Percentiles rank a stretch among this genome's conserved stretches.
These are phyloP conservation scores for Eulacestoma nigropectus DNA, from an alignment of 2,113 vertebrate genomes.

Conservation along the genomic window DNA sequence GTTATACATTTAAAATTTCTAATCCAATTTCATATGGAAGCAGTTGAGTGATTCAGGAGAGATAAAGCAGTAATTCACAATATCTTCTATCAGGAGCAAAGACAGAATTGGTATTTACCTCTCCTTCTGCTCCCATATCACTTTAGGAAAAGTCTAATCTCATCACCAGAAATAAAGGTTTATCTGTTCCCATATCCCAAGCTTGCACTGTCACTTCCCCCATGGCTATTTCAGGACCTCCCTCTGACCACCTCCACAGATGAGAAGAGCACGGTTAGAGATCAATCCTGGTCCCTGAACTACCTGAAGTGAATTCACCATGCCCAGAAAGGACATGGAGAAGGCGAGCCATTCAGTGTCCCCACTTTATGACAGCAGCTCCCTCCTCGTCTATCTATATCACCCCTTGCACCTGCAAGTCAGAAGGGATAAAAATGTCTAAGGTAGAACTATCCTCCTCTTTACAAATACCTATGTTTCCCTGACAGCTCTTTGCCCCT, in stretches of 20 bases:
- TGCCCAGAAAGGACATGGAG: fast-evolving
- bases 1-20: background rate
- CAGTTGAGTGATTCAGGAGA: background rate
- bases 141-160: background rate
- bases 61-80: background rate
- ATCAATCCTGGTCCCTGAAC: background rate
- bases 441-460: background rate
- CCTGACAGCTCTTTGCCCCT: background rate
- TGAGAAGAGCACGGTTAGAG: background rate
- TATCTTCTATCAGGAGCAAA: background rate
- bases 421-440: background rate
- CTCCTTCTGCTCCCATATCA: background rate
- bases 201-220: background rate
- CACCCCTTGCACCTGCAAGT: background rate
- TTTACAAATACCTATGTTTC: background rate
- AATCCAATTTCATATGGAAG: background rate
- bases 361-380: background rate
- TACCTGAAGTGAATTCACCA: background rate
- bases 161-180: background rate
- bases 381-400: background rate
- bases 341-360: background rate
- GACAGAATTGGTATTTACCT: background rate
- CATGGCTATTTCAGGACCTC: background rate
- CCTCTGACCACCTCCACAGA: background rate
- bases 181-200: background rate